Conservation (phyloP, 2,888 invertebrate species). For the Biston betularia region DNA sequence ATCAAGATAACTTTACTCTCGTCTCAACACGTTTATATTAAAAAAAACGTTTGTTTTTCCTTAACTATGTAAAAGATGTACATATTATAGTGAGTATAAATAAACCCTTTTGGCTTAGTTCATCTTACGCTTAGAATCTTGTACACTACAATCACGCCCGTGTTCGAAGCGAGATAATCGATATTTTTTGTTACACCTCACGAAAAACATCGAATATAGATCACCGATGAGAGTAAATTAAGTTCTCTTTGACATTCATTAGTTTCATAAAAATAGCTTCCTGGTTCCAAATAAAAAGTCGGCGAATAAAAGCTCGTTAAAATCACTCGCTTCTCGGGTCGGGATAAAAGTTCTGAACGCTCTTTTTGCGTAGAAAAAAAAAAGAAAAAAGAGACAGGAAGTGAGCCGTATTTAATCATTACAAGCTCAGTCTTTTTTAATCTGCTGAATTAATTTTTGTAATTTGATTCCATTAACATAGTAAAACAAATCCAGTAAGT, state of each 20-base stretch:
- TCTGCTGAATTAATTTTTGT: conserved; percentile 69
- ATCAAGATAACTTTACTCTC: too few species aligned
- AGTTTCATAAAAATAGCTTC: conserved; percentile 71
- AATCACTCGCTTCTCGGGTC: conserved; percentile 73
- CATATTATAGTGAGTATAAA: too few species aligned
- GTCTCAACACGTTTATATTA: too few species aligned
- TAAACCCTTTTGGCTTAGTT: too few species aligned
- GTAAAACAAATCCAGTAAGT: conserved; percentile 43
- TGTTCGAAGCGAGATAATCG: conserved; percentile 25
- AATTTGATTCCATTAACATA: conserved; percentile 30
- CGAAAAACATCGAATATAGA: conserved; percentile 29
- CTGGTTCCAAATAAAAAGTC: conserved; percentile 60
- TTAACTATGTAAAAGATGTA: too few species aligned
- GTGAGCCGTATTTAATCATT: conserved; percentile 73
- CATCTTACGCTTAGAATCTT: neutral
- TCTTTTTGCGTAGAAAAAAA: conserved; percentile 58
- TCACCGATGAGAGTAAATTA: conserved; percentile 61
- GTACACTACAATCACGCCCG: conserved; percentile 11
- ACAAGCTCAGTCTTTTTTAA: conserved; percentile 69
- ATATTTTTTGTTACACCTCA: conserved; percentile 25
- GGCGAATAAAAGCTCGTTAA: conserved; percentile 78
- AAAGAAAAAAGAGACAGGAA: conserved; percentile 62
- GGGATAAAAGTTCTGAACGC: conserved; percentile 71
- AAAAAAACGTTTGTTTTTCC: too few species aligned
- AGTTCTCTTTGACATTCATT: conserved; percentile 77